phyloP scores from a whole-genome alignment of 2,113 vertebrate genomes.

The Anolis sagrei region DNA sequence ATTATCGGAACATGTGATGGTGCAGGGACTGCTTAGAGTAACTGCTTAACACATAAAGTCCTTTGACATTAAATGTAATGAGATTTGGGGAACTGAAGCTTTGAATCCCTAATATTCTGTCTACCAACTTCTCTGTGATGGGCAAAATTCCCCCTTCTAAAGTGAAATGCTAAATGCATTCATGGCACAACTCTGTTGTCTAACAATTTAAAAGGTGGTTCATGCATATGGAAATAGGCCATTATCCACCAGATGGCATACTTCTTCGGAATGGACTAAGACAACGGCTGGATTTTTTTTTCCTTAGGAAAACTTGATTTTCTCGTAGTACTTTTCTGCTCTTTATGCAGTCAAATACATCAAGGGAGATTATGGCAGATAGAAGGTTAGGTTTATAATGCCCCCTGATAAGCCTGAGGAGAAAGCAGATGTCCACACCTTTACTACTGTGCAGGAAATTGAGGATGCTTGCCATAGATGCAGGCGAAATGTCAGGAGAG shows the following conservation, averaged over 20 bases:
- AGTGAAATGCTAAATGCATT: not conserved
- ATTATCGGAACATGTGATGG: not conserved
- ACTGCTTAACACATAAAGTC: not conserved
- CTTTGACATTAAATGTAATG: not conserved
- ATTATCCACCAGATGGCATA: constrained; percentile 47
- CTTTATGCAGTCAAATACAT: not conserved
- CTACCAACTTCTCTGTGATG: constrained; percentile 33
- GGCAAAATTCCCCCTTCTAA: not conserved
- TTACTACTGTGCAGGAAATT: not conserved
- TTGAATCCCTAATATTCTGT: constrained; percentile 22
- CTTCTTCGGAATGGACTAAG: constrained; percentile 31
- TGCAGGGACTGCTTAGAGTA: not conserved
- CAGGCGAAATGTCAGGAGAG: too few species aligned
- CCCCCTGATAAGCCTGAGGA: not conserved
- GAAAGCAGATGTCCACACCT: not conserved
- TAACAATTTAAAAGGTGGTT: accelerated
- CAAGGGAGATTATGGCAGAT: not conserved
- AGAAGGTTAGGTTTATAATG: not conserved
- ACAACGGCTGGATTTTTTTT: accelerated
- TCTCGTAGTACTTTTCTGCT: accelerated
- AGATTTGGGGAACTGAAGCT: not conserved
- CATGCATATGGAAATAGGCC: accelerated
- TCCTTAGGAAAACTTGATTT: too few species aligned
- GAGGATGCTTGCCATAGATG: too few species aligned
- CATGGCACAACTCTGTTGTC: accelerated